Conservation (phyloP, 2,888 invertebrate species). For the Hecatera dysodea region DNA sequence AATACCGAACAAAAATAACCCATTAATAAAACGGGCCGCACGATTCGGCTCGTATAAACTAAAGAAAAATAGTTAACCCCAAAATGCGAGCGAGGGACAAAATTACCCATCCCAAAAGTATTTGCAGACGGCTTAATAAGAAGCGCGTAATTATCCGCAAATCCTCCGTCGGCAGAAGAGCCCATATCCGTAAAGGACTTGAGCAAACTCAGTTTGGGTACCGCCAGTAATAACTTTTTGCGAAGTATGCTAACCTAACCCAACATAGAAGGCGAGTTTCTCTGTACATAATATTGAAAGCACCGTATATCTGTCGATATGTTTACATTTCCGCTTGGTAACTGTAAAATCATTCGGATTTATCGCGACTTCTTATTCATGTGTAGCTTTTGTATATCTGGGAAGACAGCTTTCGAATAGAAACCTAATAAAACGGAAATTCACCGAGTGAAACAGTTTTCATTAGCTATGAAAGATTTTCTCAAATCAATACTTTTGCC, state of each 20-base stretch:
- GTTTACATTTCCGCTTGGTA: constrained; percentile 66
- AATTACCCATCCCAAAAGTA: constrained; percentile 76
- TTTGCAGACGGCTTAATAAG: constrained; percentile 84
- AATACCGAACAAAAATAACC: constrained; percentile 42
- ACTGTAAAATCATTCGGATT: constrained; percentile 67
- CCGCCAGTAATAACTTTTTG: constrained; percentile 78
- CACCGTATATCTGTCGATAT: constrained; percentile 60
- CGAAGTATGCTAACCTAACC: constrained; percentile 71
- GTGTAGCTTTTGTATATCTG: constrained; percentile 39
- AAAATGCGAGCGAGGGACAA: constrained; percentile 66
- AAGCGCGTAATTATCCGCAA: constrained; percentile 84
- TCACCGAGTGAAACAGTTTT: constrained; percentile 16
- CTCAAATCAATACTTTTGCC: constrained; percentile 38
- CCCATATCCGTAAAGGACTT: constrained; percentile 80
- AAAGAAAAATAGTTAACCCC: constrained; percentile 67
- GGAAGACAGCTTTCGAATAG: constrained; percentile 44
- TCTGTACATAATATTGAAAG: constrained; percentile 64
- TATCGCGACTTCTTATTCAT: constrained; percentile 49
- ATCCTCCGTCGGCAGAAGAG: constrained; percentile 72
- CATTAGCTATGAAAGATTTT: constrained; percentile 43
- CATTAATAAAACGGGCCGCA: constrained; percentile 28
- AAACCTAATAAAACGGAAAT: constrained; percentile 42
- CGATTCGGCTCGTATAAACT: constrained; percentile 56
- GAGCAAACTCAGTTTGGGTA: constrained; percentile 78
- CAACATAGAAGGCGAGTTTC: constrained; percentile 63